Percentiles rank a stretch among this genome's conserved stretches.
These are phyloP conservation scores for Pungitius pungitius DNA, from an alignment of 2,113 vertebrate genomes.

Conservation along the genomic window DNA sequence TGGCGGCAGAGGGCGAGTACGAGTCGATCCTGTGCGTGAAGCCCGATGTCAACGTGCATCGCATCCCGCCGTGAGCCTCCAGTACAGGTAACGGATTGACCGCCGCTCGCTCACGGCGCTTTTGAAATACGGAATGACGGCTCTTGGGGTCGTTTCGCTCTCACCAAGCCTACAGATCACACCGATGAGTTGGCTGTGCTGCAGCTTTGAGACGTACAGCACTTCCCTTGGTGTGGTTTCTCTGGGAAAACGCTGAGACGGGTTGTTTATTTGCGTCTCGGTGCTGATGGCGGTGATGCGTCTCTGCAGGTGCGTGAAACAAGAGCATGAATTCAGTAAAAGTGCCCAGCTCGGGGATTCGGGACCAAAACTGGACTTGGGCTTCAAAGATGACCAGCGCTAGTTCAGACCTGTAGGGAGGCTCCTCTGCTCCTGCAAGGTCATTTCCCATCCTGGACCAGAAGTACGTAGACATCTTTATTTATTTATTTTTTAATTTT, in stretches of 20 bases:
- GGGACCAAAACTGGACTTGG: constrained; percentile 90
- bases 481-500: too few species aligned
- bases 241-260: constrained; percentile 42
- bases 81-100: constrained; percentile 85
- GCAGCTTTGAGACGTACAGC: not conserved
- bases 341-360: constrained; percentile 85
- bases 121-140: not conserved
- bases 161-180: too few species aligned
- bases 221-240: constrained; percentile 7
- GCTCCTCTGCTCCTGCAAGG: constrained; percentile 90
- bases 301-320: constrained; percentile 89
- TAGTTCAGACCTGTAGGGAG: constrained; percentile 88
- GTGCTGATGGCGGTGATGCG: constrained; percentile 25
- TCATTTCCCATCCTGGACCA: constrained; percentile 54
- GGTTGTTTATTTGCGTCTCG: constrained; percentile 30
- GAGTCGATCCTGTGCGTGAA: constrained; percentile 95
- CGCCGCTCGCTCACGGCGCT: not conserved
- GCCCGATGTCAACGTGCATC: constrained; percentile 92
- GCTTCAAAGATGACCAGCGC: constrained; percentile 91
- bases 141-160: not conserved
- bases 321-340: constrained; percentile 89
- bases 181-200: not conserved
- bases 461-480: not conserved
- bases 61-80: constrained; percentile 92
- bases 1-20: constrained; percentile 90